Percentiles rank a stretch among this genome's conserved stretches.
phyloP scores from a whole-genome alignment of 2,888 invertebrate species.

The Torymus aiolomorphi region DNA sequence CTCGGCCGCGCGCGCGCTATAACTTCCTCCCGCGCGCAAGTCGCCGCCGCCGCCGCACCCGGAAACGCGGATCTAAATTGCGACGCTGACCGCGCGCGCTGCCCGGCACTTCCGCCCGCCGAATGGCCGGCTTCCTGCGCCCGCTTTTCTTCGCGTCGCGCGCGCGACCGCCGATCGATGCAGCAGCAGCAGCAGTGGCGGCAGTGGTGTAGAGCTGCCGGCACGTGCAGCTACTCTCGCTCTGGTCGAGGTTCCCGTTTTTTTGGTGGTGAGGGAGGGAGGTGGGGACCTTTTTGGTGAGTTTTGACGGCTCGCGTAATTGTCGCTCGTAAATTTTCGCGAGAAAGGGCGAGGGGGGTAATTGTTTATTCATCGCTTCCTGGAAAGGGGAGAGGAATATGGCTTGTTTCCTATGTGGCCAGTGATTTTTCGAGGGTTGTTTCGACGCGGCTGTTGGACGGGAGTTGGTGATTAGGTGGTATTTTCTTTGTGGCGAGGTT shows the following conservation, averaged over 20 bases:
- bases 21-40: conserved; percentile 11
- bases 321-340: conserved; percentile 27
- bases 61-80: conserved; percentile 70
- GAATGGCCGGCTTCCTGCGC: conserved; percentile 48
- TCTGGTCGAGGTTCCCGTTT: not conserved
- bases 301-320: conserved; percentile 21
- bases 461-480: too few species aligned
- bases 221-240: conserved; percentile 46
- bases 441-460: too few species aligned
- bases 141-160: conserved; percentile 52
- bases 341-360: conserved; percentile 11
- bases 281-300: conserved; percentile 30
- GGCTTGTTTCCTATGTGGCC: too few species aligned
- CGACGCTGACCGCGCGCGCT: conserved; percentile 64
- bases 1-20: not conserved
- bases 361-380: conserved; percentile 46
- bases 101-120: conserved; percentile 41
- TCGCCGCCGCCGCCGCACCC: conserved; percentile 27
- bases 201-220: too few species aligned
- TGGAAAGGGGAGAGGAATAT: not conserved
- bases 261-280: not conserved
- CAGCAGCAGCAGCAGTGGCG: not conserved
- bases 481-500: too few species aligned
- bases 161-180: conserved; percentile 38
- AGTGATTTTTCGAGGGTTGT: too few species aligned